Conservation (phyloP, 2,113 vertebrate species). For the Cottus gobio region DNA sequence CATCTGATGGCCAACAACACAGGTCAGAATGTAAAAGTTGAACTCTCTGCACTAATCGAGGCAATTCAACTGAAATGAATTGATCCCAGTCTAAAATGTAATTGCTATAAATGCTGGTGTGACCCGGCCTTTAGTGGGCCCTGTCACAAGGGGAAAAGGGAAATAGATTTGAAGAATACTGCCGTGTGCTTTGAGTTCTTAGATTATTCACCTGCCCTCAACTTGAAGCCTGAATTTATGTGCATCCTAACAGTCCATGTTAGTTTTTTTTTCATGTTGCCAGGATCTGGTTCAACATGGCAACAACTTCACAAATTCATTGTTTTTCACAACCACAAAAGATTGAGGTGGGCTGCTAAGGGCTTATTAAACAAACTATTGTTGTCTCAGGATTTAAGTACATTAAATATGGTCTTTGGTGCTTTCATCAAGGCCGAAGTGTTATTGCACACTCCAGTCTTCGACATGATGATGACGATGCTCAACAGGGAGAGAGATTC, state of each 20-base stretch:
- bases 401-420: constrained; percentile 24
- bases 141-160: neutral
- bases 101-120: neutral
- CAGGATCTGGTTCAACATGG: neutral
- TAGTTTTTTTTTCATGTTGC: neutral
- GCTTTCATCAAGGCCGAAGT: constrained; percentile 36
- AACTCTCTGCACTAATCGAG: neutral
- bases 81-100: neutral
- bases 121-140: neutral
- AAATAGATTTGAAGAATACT: neutral
- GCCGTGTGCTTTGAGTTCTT: neutral
- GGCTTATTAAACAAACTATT: constrained; percentile 13
- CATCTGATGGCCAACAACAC: neutral
- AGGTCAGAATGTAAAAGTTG: neutral
- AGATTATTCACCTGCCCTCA: neutral
- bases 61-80: neutral
- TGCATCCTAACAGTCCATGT: neutral
- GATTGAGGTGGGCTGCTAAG: constrained; percentile 5
- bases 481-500: neutral
- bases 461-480: neutral
- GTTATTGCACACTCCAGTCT: constrained; percentile 4
- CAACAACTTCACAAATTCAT: neutral
- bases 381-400: constrained; percentile 8
- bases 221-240: neutral
- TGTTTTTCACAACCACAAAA: constrained; percentile 24